Evolutionary conservation across 1,140 invertebrate genomes (phyloP).

Genomic region (Pentalonia nigronervosa): DNA sequence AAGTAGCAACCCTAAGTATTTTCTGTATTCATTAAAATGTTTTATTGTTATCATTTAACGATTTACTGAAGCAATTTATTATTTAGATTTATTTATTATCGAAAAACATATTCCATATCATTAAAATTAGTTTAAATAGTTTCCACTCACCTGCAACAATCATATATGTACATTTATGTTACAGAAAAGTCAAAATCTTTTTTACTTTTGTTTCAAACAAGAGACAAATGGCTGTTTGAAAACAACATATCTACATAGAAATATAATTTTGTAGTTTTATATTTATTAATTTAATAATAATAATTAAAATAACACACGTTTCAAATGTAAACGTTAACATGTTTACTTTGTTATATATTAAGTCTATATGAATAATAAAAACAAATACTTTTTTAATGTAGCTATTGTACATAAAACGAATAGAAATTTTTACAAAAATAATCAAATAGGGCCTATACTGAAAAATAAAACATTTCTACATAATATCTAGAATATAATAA

Average conservation of each 20-base stretch:
- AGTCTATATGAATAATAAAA: background rate
- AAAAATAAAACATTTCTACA: no score
- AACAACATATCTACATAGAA: no score
- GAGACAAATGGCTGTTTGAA: no score
- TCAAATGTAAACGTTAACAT: background rate
- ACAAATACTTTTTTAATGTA: background rate
- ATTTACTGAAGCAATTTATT: background rate
- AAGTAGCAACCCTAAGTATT: background rate
- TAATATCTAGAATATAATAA: background rate
- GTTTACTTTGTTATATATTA: no score
- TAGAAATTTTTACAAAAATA: no score
- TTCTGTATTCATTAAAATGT: background rate
- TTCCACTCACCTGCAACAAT: background rate
- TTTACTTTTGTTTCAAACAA: no score
- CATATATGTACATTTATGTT: background rate
- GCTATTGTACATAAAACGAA: background rate
- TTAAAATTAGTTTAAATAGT: background rate
- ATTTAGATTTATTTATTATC: background rate
- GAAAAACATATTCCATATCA: background rate
- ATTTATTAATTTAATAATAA: background rate
- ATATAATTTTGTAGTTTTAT: background rate
- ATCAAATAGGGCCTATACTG: background rate
- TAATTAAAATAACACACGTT: no score
- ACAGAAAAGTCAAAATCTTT: background rate
- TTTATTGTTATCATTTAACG: background rate